Conservation (phyloP, 2,113 vertebrate genomes). For the Xiphorhynchus elegans region DNA sequence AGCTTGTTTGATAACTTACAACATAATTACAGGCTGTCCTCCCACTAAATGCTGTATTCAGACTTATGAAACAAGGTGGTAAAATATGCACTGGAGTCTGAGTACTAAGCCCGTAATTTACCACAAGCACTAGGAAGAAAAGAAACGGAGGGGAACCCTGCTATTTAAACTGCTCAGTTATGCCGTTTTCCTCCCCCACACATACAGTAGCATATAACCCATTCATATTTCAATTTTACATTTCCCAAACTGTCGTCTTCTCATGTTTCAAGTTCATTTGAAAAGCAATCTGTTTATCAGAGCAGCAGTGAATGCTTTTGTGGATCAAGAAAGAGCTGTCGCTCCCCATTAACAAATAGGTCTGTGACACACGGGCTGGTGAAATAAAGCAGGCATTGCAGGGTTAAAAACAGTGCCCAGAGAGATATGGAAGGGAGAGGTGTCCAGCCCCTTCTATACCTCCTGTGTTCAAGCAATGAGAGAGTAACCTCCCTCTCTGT, state of each 20-base stretch:
- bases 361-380: neutral
- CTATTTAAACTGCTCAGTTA: slow-evolving; percentile 63
- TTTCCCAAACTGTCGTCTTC: slow-evolving; percentile 58
- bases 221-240: slow-evolving; percentile 67
- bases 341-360: neutral
- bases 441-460: neutral
- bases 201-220: slow-evolving; percentile 11
- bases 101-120: slow-evolving; percentile 67
- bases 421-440: neutral
- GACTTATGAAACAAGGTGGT: slow-evolving; percentile 69
- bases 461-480: neutral
- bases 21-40: slow-evolving; percentile 76
- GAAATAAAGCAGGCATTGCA: neutral
- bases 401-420: neutral
- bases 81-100: slow-evolving; percentile 68
- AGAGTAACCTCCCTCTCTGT: neutral
- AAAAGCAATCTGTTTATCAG: slow-evolving; percentile 53
- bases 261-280: slow-evolving; percentile 57
- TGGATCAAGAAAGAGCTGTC: neutral
- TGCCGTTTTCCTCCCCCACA: slow-evolving; percentile 44
- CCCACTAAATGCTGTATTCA: slow-evolving; percentile 66
- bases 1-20: slow-evolving; percentile 76
- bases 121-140: slow-evolving; percentile 62
- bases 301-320: neutral
- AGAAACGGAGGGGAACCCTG: slow-evolving; percentile 47